Percentiles rank a stretch among this genome's conserved stretches.
These are phyloP conservation scores for Tipula confusa DNA, from an alignment of 2,888 invertebrate species.

Conservation along the genomic window DNA sequence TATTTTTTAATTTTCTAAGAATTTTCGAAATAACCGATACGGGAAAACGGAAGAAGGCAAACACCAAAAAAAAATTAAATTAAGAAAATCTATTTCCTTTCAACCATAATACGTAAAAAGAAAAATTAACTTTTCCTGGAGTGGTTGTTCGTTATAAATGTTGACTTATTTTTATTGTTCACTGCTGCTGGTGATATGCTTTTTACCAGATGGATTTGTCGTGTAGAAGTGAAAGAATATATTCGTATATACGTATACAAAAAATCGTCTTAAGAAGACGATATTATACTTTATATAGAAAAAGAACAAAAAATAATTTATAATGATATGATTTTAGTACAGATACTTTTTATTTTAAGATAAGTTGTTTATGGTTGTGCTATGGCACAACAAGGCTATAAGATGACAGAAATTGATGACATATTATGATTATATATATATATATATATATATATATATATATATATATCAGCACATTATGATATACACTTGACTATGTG, in stretches of 20 bases:
- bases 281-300: background rate
- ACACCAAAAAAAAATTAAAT: background rate
- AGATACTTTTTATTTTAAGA: background rate
- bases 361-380: background rate
- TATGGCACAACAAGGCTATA: background rate
- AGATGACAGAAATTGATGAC: background rate
- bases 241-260: background rate
- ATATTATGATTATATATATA: background rate
- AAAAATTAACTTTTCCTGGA: background rate
- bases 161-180: constrained; percentile 9
- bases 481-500: background rate
- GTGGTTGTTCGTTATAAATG: background rate
- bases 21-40: background rate
- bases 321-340: background rate
- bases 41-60: background rate
- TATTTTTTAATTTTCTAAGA: background rate
- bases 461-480: too few species aligned
- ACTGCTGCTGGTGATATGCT: background rate
- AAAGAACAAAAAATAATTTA: background rate
- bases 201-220: background rate
- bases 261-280: background rate
- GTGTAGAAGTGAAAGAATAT: background rate
- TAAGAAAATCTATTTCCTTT: background rate
- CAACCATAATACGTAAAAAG: background rate
- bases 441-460: too few species aligned